These are phyloP conservation scores for Piprites chloris DNA, from an alignment of 2,113 vertebrate species.

Conservation along the genomic window DNA sequence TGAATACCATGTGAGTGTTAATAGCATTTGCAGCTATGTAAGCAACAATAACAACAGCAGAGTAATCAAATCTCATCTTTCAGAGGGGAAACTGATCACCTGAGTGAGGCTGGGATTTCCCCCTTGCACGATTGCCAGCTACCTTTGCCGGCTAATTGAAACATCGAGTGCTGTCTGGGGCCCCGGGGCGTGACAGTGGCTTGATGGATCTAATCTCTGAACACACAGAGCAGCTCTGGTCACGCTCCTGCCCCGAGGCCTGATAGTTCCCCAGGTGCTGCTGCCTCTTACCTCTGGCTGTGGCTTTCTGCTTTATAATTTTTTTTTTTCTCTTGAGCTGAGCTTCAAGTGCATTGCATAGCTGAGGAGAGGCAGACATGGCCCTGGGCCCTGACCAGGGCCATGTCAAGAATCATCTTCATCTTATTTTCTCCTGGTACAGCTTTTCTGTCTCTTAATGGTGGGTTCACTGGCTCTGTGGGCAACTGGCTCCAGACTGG, in stretches of 20 bases:
- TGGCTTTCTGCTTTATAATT: neutral
- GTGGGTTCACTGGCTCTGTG: neutral
- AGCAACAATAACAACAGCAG: neutral
- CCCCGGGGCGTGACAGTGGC: neutral
- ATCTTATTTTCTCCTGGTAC: neutral
- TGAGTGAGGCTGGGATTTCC: slow-evolving; percentile 27
- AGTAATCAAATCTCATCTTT: neutral
- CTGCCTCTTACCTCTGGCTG: neutral
- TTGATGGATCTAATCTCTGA: neutral
- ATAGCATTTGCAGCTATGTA: slow-evolving; percentile 35
- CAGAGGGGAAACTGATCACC: slow-evolving; percentile 3
- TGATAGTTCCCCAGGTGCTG: neutral
- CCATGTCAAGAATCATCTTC: neutral
- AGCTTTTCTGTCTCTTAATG: neutral
- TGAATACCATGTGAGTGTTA: neutral
- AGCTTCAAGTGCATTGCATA: neutral
- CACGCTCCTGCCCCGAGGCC: neutral
- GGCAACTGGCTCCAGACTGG: neutral
- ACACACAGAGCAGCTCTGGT: neutral
- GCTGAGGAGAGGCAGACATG: neutral
- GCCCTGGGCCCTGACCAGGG: neutral
- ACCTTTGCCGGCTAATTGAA: neutral
- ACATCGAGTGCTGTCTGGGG: neutral
- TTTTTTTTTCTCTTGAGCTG: neutral
- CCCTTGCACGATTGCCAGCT: neutral